Evolutionary conservation across 2,797 vertebrate species (phyloP).

Genomic region (Coranthus polyacanthus): DNA sequence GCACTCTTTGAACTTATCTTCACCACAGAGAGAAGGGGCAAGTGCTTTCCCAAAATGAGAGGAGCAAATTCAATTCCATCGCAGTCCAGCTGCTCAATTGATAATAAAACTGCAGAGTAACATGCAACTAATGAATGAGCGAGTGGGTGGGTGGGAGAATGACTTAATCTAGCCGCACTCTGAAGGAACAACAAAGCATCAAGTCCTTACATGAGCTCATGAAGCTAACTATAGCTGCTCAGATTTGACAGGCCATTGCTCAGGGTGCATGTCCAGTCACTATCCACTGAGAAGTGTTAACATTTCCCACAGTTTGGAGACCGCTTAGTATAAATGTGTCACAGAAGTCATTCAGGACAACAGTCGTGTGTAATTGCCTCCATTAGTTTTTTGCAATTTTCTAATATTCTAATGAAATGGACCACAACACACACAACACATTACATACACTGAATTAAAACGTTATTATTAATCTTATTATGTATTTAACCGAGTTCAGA

Average conservation of each 20-base stretch:
- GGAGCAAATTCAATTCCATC: conserved; percentile 23
- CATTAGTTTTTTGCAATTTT: conserved; percentile 11
- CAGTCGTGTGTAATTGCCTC: neutral
- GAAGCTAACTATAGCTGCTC: conserved; percentile 1
- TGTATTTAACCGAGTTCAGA: neutral
- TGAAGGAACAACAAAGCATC: conserved; percentile 32
- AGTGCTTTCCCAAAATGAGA: neutral
- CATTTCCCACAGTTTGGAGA: conserved; percentile 2
- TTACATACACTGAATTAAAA: neutral
- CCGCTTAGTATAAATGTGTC: neutral
- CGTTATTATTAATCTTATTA: neutral
- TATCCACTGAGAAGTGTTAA: neutral
- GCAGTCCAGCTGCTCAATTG: conserved; percentile 2
- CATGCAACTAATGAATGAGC: conserved; percentile 13
- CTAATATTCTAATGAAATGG: neutral
- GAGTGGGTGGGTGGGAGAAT: conserved; percentile 8
- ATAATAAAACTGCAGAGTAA: conserved; percentile 5
- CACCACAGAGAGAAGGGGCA: neutral
- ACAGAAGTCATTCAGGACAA: neutral
- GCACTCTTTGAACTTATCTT: conserved; percentile 20
- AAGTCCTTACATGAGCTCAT: conserved; percentile 26
- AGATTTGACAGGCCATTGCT: neutral
- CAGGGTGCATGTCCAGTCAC: neutral
- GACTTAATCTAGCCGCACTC: conserved; percentile 31
- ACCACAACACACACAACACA: neutral